Conservation (phyloP, 2,113 vertebrate genomes). For the Pomatostomus ruficeps region DNA sequence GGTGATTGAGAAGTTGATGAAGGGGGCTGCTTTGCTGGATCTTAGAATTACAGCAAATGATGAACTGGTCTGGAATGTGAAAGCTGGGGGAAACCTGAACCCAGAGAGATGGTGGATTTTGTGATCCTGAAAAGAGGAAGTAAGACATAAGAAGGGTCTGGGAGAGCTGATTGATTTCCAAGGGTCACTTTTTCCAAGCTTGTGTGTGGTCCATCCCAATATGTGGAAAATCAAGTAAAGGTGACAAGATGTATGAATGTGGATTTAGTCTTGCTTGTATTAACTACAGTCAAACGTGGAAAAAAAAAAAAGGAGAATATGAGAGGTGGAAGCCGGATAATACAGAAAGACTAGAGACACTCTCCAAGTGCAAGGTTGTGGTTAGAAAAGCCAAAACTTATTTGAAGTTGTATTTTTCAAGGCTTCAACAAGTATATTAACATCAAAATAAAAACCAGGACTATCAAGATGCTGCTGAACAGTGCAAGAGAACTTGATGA, state of each 20-base stretch:
- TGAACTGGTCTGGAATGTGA: neutral
- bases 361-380: neutral
- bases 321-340: neutral
- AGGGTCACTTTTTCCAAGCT: neutral
- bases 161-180: neutral
- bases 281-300: neutral
- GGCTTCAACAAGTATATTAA: neutral
- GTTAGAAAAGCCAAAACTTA: neutral
- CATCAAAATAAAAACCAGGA: neutral
- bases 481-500: neutral
- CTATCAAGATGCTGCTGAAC: neutral
- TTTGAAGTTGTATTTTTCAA: neutral
- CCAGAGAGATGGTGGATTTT: neutral
- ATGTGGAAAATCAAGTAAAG: neutral
- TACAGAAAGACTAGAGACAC: neutral
- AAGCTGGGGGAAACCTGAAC: neutral
- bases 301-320: neutral
- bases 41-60: neutral
- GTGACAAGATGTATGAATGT: neutral
- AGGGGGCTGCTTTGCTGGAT: neutral
- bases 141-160: neutral
- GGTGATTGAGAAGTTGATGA: neutral
- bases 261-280: neutral
- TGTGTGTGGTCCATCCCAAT: neutral
- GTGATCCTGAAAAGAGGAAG: neutral